Evolutionary conservation across 2,113 vertebrate species (phyloP).

Genomic region (Alexandromys fortis): DNA sequence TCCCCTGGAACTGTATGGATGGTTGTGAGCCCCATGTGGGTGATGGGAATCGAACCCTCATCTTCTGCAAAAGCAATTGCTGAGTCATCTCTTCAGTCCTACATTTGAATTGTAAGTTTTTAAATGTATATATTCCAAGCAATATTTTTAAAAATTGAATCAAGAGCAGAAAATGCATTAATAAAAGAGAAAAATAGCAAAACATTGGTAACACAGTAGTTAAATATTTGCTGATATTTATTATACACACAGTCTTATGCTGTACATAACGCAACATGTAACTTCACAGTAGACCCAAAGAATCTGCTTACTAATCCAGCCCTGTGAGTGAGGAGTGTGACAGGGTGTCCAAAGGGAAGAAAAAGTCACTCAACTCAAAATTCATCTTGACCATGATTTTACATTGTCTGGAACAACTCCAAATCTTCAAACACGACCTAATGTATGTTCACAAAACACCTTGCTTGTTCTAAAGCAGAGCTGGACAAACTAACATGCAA

Average conservation of each 20-base stretch:
- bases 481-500: neutral
- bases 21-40: neutral
- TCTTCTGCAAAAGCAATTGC: neutral
- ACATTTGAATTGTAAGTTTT: neutral
- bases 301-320: neutral
- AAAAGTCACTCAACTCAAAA: neutral
- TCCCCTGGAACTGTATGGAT: neutral
- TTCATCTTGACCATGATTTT: neutral
- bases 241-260: neutral
- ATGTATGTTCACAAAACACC: neutral
- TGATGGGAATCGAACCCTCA: neutral
- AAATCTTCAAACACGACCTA: neutral
- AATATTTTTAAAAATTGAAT: neutral
- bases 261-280: neutral
- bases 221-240: constrained; percentile 14
- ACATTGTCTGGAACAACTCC: neutral
- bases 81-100: neutral
- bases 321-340: neutral
- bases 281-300: neutral
- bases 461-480: neutral
- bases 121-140: neutral
- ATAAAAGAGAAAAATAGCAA: neutral
- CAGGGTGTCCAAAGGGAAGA: neutral
- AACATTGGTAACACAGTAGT: neutral
- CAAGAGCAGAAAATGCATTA: neutral